Evolutionary conservation across 2,113 vertebrate genomes (phyloP).

Genomic region (Machaerirhynchus nigripectus): DNA sequence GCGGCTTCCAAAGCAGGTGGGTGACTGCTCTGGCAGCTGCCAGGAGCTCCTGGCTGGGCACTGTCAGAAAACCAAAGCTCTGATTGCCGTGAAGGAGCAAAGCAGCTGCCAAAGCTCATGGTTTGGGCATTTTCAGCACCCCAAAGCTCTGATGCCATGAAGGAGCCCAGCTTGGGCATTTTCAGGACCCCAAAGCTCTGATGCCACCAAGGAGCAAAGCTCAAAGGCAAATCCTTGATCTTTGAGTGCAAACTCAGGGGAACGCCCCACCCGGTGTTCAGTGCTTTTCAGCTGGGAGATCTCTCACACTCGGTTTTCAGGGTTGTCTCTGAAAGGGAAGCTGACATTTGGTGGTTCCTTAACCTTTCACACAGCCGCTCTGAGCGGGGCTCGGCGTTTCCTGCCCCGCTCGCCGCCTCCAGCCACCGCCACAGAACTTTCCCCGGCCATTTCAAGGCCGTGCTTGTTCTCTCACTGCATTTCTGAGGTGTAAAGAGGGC

Average conservation of each 20-base stretch:
- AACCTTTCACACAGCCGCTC: not conserved
- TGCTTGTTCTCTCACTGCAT: not conserved
- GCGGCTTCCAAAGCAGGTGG: slow-evolving; percentile 89
- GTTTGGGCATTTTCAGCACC: fast-evolving
- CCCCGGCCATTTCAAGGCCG: not conserved
- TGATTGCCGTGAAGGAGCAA: fast-evolving
- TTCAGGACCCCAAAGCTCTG: not conserved
- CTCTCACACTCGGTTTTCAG: not conserved
- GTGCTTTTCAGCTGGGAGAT: not conserved
- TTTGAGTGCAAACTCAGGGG: not conserved
- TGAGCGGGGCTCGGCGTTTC: not conserved
- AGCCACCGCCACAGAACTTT: not conserved
- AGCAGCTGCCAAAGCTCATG: not conserved
- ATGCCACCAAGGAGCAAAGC: not conserved
- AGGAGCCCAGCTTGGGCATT: fast-evolving
- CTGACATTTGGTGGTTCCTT: slow-evolving; percentile 52
- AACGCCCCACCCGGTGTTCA: fast-evolving
- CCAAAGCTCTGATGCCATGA: not conserved
- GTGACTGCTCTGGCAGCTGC: not conserved
- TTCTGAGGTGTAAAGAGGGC: not conserved
- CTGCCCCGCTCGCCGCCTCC: not conserved
- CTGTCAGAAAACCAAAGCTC: fast-evolving
- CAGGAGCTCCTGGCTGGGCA: not conserved
- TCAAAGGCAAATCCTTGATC: not conserved
- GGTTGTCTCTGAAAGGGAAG: slow-evolving; percentile 17